phyloP scores from a whole-genome alignment of 2,797 vertebrate species.

The Sorex maritimensis region DNA sequence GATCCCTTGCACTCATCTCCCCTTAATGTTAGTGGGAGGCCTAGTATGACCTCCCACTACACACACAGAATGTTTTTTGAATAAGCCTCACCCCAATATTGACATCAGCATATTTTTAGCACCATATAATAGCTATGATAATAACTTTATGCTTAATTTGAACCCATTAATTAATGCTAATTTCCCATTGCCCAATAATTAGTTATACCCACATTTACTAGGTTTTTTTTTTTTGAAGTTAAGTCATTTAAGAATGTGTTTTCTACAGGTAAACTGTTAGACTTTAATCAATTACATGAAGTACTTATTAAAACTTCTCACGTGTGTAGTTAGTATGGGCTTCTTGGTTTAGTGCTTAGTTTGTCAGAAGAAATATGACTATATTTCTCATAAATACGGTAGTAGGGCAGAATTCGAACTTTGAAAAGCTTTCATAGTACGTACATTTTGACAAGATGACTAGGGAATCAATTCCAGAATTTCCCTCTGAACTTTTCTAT shows the following conservation, averaged over 20 bases:
- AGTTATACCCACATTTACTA: constrained; percentile 44
- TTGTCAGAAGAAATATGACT: constrained; percentile 36
- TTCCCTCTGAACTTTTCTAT: constrained; percentile 51
- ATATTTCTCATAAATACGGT: background rate
- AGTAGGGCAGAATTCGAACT: constrained; percentile 20
- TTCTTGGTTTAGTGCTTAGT: constrained; percentile 64
- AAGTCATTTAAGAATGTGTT: constrained; percentile 45
- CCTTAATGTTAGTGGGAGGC: too few relatives aligned
- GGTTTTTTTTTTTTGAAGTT: constrained; percentile 13
- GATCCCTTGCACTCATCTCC: too few relatives aligned
- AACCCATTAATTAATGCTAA: constrained; percentile 56
- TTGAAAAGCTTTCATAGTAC: constrained; percentile 58
- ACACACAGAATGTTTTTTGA: background rate
- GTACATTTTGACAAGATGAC: constrained; percentile 47
- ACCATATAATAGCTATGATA: constrained; percentile 54
- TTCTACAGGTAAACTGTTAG: constrained; percentile 53
- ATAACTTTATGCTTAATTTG: constrained; percentile 61
- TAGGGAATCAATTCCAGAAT: constrained; percentile 24
- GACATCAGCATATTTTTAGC: constrained; percentile 54
- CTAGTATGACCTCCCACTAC: too few relatives aligned
- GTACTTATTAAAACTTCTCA: constrained; percentile 27
- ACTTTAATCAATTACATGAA: constrained; percentile 59
- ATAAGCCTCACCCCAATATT: constrained; percentile 23
- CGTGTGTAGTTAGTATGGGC: constrained; percentile 65
- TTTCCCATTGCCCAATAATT: constrained; percentile 1